Conservation (phyloP, 2,888 invertebrate species). For the Chalcis sispes region DNA sequence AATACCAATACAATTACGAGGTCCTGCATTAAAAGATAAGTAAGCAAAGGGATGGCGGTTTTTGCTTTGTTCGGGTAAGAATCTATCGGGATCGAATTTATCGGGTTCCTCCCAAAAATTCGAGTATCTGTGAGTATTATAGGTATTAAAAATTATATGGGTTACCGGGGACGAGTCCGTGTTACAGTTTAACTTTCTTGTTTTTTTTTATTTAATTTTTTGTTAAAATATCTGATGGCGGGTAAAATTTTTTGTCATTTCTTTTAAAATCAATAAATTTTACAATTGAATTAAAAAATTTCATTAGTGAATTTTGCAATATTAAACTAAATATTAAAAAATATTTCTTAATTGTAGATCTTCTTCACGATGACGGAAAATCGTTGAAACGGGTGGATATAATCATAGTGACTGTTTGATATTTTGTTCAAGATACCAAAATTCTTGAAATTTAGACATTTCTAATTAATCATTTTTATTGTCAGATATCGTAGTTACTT, state of each 20-base stretch:
- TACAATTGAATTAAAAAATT: no score
- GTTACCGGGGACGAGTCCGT: conserved; percentile 77
- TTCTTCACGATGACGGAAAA: conserved; percentile 79
- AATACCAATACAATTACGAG: conserved; percentile 83
- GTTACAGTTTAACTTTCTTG: no score
- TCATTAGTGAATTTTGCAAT: neutral
- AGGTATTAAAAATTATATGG: conserved; percentile 79
- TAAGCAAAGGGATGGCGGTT: conserved; percentile 81
- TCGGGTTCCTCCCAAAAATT: conserved; percentile 81
- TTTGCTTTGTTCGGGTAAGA: conserved; percentile 78
- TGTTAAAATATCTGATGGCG: neutral
- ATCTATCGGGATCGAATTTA: conserved; percentile 83
- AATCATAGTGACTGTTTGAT: conserved; percentile 83
- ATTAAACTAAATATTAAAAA: neutral
- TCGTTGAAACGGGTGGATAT: conserved; percentile 83
- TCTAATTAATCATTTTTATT: conserved; percentile 77
- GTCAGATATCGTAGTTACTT: conserved; percentile 73
- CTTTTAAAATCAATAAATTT: no score
- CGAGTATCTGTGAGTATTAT: conserved; percentile 78
- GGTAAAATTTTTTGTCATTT: neutral
- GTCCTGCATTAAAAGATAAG: conserved; percentile 84
- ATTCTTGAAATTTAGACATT: conserved; percentile 79
- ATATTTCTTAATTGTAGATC: conserved; percentile 72
- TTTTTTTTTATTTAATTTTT: neutral
- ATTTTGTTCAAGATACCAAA: conserved; percentile 83